Evolutionary conservation across 2,797 vertebrate species (phyloP).

Genomic region (Melanotaenia maccullochi): DNA sequence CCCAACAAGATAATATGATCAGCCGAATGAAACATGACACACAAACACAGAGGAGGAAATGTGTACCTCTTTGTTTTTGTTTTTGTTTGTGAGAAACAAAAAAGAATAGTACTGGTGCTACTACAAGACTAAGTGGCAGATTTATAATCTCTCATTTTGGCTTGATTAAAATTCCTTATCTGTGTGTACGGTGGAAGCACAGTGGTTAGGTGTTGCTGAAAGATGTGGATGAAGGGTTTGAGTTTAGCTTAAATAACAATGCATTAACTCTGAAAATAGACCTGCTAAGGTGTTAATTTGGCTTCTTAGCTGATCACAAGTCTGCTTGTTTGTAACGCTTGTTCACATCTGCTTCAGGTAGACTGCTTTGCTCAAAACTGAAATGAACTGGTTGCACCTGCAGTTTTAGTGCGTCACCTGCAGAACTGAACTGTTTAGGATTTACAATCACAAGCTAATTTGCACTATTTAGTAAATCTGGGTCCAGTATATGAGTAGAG

Average conservation of each 20-base stretch:
- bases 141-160: too few species aligned
- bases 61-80: slow-evolving; percentile 3
- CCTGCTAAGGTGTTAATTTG: not conserved
- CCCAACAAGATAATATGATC: slow-evolving; percentile 34
- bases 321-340: not conserved
- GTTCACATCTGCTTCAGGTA: not conserved
- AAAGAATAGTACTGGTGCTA: too few species aligned
- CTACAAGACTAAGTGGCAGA: too few species aligned
- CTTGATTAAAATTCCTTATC: too few species aligned
- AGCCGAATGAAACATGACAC: slow-evolving; percentile 54
- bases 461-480: not conserved
- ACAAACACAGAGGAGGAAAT: slow-evolving; percentile 26
- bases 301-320: not conserved
- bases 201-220: too few species aligned
- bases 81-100: slow-evolving; percentile 29
- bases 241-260: too few species aligned
- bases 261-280: not conserved
- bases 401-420: too few species aligned
- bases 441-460: not conserved
- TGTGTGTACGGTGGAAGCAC: too few species aligned
- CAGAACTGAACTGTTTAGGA: not conserved
- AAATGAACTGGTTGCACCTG: too few species aligned
- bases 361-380: too few species aligned
- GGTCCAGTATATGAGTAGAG: slow-evolving; percentile 44
- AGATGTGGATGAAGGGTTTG: too few species aligned